Evolutionary conservation across 2,797 vertebrate species (phyloP).

Genomic region (Mus spretus): DNA sequence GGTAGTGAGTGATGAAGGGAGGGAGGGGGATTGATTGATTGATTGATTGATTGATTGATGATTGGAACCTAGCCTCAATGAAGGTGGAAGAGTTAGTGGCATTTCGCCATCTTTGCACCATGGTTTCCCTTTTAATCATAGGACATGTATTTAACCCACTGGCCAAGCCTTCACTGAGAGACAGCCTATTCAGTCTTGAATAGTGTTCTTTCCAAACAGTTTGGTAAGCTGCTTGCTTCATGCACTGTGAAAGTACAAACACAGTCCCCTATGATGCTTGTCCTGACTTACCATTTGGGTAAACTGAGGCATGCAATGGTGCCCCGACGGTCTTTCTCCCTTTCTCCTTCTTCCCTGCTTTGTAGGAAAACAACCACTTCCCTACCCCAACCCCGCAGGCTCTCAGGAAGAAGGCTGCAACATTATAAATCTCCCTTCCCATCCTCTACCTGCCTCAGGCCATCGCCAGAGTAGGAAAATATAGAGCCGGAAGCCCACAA

Average conservation of each 20-base stretch:
- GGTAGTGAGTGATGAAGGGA: neutral
- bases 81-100: neutral
- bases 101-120: neutral
- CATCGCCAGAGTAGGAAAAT: neutral
- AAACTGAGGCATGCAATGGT: neutral
- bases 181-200: neutral
- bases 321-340: no score
- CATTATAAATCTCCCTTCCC: neutral
- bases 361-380: neutral
- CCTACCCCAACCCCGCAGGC: neutral
- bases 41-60: neutral
- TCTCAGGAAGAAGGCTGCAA: neutral
- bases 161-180: neutral
- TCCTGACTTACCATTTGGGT: neutral
- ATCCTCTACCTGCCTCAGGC: accelerated
- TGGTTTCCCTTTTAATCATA: neutral
- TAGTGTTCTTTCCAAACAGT: neutral
- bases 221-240: neutral
- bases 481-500: neutral
- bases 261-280: neutral
- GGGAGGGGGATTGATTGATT: neutral
- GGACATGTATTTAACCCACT: neutral
- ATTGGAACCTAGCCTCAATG: neutral
- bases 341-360: neutral
- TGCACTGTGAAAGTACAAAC: neutral